A percentile compares a stretch with the other conserved stretches of the same genome.
These are phyloP conservation scores for Nephrocerus scutellatus DNA, from an alignment of 2,888 invertebrate species.

Conservation along the genomic window DNA sequence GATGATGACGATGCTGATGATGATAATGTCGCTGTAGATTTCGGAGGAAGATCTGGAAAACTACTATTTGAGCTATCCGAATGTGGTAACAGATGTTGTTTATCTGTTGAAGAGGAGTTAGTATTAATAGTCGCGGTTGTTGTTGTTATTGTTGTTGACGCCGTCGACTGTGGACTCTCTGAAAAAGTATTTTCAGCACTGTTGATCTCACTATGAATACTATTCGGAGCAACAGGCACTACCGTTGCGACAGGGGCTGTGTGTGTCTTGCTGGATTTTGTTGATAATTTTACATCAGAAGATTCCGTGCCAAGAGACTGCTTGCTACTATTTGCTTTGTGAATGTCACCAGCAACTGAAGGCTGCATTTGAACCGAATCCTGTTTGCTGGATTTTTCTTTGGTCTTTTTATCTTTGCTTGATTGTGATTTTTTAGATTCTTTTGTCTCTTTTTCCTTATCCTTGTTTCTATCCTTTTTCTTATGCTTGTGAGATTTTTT, in stretches of 20 bases:
- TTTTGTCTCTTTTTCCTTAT: slow-evolving; percentile 53
- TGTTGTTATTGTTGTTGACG: too few species aligned
- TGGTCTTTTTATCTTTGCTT: slow-evolving; percentile 17
- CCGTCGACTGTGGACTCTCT: too few species aligned
- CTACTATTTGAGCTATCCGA: slow-evolving; percentile 45
- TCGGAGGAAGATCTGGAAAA: slow-evolving; percentile 40
- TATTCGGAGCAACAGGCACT: too few species aligned
- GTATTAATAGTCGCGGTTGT: neutral
- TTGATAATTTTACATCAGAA: too few species aligned
- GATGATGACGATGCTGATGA: slow-evolving; percentile 25
- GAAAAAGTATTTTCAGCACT: too few species aligned
- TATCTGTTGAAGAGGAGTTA: slow-evolving; percentile 11
- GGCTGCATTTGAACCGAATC: slow-evolving; percentile 17
- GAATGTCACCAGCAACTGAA: neutral
- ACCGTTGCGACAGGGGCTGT: too few species aligned
- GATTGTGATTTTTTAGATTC: slow-evolving; percentile 5
- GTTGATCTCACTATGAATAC: too few species aligned
- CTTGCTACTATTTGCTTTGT: neutral
- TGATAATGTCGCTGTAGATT: slow-evolving; percentile 28
- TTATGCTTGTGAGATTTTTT: slow-evolving; percentile 57
- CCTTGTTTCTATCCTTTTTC: slow-evolving; percentile 62
- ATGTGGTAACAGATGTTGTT: slow-evolving; percentile 30
- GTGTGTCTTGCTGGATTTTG: too few species aligned
- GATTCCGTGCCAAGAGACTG: too few species aligned
- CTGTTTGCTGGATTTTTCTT: slow-evolving; percentile 34